Evolutionary conservation across 2,797 vertebrate species (phyloP).

Genomic region (Remorina albescens): DNA sequence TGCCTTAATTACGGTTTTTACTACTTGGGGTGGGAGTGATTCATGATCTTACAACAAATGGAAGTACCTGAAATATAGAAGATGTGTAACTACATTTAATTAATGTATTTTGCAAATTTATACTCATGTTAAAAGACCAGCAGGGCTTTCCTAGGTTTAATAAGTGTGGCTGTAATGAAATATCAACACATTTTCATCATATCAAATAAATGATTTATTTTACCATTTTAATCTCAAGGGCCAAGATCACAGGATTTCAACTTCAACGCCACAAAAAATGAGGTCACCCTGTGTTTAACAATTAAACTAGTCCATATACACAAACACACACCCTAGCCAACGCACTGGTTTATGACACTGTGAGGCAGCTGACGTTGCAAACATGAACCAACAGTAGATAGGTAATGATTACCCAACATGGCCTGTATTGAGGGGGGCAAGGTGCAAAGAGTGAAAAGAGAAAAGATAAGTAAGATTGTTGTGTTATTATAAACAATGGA

Average conservation of each 20-base stretch:
- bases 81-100: background rate
- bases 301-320: conserved; percentile 12
- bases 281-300: background rate
- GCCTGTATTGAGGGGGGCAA: conserved; percentile 57
- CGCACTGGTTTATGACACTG: conserved; percentile 22
- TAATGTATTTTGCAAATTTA: too few relatives aligned
- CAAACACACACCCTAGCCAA: conserved; percentile 47
- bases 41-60: background rate
- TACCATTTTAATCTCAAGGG: background rate
- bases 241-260: background rate
- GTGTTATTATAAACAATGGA: background rate
- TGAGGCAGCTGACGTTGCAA: conserved; percentile 11
- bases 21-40: background rate
- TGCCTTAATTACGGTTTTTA: background rate
- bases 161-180: background rate
- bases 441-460: conserved; percentile 51
- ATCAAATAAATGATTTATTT: background rate
- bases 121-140: background rate
- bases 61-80: background rate
- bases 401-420: conserved; percentile 59
- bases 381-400: conserved; percentile 27
- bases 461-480: background rate
- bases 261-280: background rate
- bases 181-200: background rate
- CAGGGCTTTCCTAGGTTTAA: background rate